phyloP scores from a whole-genome alignment of 2,113 vertebrate genomes.

The Arenaria interpres region DNA sequence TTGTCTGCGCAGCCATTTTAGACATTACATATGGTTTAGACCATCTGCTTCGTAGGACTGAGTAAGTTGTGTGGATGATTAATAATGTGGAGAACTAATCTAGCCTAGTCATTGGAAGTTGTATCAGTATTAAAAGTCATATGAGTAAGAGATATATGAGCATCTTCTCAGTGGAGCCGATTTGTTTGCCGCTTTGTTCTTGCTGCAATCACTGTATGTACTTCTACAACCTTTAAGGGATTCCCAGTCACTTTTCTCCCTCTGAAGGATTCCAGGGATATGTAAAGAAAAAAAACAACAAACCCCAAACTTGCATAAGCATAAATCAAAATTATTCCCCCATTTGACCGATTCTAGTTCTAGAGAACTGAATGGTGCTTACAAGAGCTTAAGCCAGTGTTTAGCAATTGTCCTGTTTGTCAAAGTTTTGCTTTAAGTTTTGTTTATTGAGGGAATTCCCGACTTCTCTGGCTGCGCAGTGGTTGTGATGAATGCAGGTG shows the following conservation, averaged over 20 bases:
- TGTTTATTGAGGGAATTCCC: background rate
- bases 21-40: background rate
- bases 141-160: background rate
- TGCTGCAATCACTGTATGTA: background rate
- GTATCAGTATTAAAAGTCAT: background rate
- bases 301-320: background rate
- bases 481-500: background rate
- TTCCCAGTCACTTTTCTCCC: background rate
- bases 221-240: background rate
- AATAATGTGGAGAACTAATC: background rate
- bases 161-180: background rate
- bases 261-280: background rate
- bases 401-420: background rate
- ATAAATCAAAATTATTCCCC: background rate
- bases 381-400: background rate
- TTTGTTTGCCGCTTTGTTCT: background rate
- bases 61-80: background rate
- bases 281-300: background rate
- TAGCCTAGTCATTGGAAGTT: background rate
- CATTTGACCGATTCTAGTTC: background rate
- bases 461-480: background rate
- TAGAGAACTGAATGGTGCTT: rapidly evolving
- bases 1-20: background rate
- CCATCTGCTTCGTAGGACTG: background rate
- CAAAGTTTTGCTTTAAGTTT: background rate